Base-by-base conservation (phyloP, 2,113 vertebrate genomes). In the Notarius quadriscutis region DNA sequence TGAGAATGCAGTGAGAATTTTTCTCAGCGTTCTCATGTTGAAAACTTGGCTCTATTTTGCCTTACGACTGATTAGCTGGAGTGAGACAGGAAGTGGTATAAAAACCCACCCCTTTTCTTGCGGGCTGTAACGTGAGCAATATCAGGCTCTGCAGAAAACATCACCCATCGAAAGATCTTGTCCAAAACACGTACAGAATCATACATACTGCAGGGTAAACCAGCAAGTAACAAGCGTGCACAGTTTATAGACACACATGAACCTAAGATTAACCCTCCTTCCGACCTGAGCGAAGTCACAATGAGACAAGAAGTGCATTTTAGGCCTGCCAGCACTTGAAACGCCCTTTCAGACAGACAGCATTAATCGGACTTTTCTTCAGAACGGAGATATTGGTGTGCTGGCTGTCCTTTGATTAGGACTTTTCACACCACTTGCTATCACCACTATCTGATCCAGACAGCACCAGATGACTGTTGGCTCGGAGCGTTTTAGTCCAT, bases 21-120 rank as follows among this genome's bases (percentile, higher is more conserved):
- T 55, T 57, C 65, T 2, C n/a, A 53, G 62, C 27, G 7, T 67
- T 62, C 27, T 57, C 55, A 74, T 3, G 6, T 22, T 6, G 22
- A 48, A 3, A 71, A 57, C 25, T 25, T 14, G 51, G 27, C 15
- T 22, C 18, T 60, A 5, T 18, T 83, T 60, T 72, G 65, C 50
- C 50, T 22, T 77, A 58, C 41, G 41, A 53, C 51, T 72, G 80
- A 87, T 25, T 75, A 75, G 85, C 63, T 72, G 83, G 60, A 82
- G 79, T 53, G 58, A 34, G 41, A 85, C 83, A 90, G 85, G 87
- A 90, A 88, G 84, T 71, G 22, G 15, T 86, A 83, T 4, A 20
- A 71, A 63, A 84, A 65, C 86, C 50, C 85, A 53, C 5, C 78
- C 62, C 22, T 53, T 22, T 67, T 84, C 77, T 67, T 83, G 82